These are phyloP conservation scores for Prionchulus punctatus DNA, from an alignment of 2,888 invertebrate genomes.

Conservation along the genomic window DNA sequence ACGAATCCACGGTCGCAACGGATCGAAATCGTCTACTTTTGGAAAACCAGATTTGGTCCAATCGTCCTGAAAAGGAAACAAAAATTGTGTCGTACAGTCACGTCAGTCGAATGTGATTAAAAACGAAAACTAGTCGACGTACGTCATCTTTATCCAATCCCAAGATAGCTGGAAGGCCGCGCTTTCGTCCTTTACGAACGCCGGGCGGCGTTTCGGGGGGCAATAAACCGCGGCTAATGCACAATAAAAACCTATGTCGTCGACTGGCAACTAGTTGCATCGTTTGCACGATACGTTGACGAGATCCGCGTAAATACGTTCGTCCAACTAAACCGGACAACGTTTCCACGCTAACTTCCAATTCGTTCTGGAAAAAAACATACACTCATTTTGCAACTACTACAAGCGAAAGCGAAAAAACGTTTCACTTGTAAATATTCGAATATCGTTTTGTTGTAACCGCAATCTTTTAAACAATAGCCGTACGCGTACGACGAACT, in stretches of 20 bases:
- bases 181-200: slow-evolving; percentile 40
- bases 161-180: slow-evolving; percentile 33
- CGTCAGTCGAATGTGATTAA: not conserved
- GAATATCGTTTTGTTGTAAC: slow-evolving; percentile 50
- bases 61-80: slow-evolving; percentile 30
- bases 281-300: slow-evolving; percentile 47
- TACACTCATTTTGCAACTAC: not conserved
- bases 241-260: slow-evolving; percentile 46
- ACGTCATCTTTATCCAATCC: slow-evolving; percentile 38
- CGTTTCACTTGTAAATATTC: slow-evolving; percentile 49
- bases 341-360: slow-evolving; percentile 49
- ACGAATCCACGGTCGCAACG: slow-evolving; percentile 42
- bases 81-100: not conserved
- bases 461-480: slow-evolving; percentile 47
- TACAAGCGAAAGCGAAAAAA: not conserved
- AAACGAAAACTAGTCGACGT: slow-evolving; percentile 18
- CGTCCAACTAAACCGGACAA: slow-evolving; percentile 50
- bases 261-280: slow-evolving; percentile 45
- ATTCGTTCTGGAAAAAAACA: slow-evolving; percentile 42
- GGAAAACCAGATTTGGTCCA: slow-evolving; percentile 32
- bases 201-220: slow-evolving; percentile 48
- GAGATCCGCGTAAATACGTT: slow-evolving; percentile 47
- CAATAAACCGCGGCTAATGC: slow-evolving; percentile 31
- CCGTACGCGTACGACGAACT: slow-evolving; percentile 54
- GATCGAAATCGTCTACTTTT: slow-evolving; percentile 37